These are phyloP conservation scores for Metalampra italica DNA, from an alignment of 2,888 invertebrate genomes.

Conservation along the genomic window DNA sequence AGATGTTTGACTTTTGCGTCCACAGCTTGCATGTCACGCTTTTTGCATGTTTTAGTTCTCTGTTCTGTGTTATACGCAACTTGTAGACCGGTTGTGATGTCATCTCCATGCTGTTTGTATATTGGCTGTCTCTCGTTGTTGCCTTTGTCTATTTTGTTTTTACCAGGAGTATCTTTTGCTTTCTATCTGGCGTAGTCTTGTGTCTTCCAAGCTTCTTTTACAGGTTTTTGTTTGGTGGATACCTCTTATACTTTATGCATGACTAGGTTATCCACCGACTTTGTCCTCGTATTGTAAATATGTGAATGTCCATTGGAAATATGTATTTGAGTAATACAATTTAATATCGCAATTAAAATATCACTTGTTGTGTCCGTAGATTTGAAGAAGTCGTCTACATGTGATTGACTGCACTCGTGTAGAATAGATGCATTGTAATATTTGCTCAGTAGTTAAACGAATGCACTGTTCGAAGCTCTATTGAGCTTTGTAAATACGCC, in stretches of 20 bases:
- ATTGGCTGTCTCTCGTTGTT: slow-evolving; percentile 53
- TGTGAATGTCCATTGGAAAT: slow-evolving; percentile 12
- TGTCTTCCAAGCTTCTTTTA: slow-evolving; percentile 41
- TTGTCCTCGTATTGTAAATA: slow-evolving; percentile 10
- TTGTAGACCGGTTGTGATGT: slow-evolving; percentile 63
- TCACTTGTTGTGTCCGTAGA: slow-evolving; percentile 13
- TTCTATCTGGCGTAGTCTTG: slow-evolving; percentile 51
- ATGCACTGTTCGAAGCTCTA: slow-evolving; percentile 16
- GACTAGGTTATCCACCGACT: slow-evolving; percentile 7
- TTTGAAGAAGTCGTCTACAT: slow-evolving; percentile 12
- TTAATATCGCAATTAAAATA: slow-evolving; percentile 6
- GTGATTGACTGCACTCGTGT: slow-evolving; percentile 31
- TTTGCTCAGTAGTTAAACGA: slow-evolving; percentile 31
- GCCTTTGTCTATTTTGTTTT: slow-evolving; percentile 36
- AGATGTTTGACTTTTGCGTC: slow-evolving; percentile 40
- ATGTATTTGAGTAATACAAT: not conserved
- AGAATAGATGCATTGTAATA: slow-evolving; percentile 38
- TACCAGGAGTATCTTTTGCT: slow-evolving; percentile 33
- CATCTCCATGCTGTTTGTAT: slow-evolving; percentile 54
- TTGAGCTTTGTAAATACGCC: slow-evolving; percentile 22
- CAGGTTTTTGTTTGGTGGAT: slow-evolving; percentile 27
- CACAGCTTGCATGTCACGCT: slow-evolving; percentile 57
- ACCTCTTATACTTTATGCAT: slow-evolving; percentile 18
- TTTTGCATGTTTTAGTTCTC: slow-evolving; percentile 51
- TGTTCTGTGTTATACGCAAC: slow-evolving; percentile 45